Base-by-base conservation (phyloP, 1,140 invertebrate species). In the Phortica variegata region DNA sequence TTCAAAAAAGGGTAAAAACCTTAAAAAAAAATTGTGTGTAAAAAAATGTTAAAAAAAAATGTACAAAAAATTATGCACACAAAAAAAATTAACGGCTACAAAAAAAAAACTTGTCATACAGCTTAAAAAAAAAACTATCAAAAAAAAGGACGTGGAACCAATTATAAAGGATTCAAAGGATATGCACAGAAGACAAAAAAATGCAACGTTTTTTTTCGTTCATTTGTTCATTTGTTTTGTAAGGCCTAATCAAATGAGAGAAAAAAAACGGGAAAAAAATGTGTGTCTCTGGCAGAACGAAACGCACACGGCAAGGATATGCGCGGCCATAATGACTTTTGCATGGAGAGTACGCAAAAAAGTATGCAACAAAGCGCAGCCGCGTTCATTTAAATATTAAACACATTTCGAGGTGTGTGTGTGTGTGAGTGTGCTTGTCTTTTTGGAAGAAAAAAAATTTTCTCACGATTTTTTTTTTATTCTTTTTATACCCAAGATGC, bases 201-300 rank as follows among this genome's bases (percentile, higher is more conserved):
- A n/a, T n/a, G n/a, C n/a, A 62, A 68, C 63, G 57, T 60, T 54
- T 66, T 66, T 65, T 68, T 63, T 49, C 54, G 23, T 26, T 26
- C 10, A 6, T 26, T 26, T 26, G 5, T 26, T 26, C 10, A 6
- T 26, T 26, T 26, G 23, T 10, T 26, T n/a, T n/a, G n/a, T 10
- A 10, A 26, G 10, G 23, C 23, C 5, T 26, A 26, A 10, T 10
- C 5, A 26, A 26, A 26, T 5, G 23, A 6, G 10, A 26, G 44
- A 44, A 45, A 61, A 63, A 65, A 65, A 68, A 68, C 58, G 50
- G 63, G 60, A 60, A 66, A 66, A 58, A 66, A 65, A 61, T 18
- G 33, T 54, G 44, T 32, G 49, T 34, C 43, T 26, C 26, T 20
- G 39, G 52, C 40, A 52, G 49, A 49, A 42, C 34, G 33, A 4